phyloP scores from a whole-genome alignment of 2,113 vertebrate species.

The Eretmochelys imbricata region DNA sequence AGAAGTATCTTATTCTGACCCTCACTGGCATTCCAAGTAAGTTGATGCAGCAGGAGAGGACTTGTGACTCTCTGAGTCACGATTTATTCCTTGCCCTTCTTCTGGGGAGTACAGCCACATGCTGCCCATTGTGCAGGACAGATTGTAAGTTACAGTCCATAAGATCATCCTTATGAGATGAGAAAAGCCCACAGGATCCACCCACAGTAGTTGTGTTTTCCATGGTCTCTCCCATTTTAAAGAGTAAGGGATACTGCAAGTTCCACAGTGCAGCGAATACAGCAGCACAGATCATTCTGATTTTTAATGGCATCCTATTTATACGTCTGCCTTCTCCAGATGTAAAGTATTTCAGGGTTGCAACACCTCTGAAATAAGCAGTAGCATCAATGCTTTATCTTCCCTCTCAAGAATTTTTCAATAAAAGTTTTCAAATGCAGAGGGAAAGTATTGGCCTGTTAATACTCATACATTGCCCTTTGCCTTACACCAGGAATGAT shows the following conservation, averaged over 20 bases:
- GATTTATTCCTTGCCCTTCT: background rate
- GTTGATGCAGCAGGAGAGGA: background rate
- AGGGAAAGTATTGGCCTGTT: background rate
- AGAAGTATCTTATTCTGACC: background rate
- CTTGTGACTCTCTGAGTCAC: background rate
- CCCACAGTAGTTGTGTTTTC: background rate
- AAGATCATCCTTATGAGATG: accelerated
- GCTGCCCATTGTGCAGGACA: too few relatives aligned
- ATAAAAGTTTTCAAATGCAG: background rate
- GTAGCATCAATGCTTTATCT: background rate
- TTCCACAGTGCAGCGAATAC: background rate
- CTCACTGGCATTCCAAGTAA: background rate
- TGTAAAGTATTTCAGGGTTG: background rate
- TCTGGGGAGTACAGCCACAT: background rate
- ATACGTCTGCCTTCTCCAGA: background rate
- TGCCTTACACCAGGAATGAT: background rate
- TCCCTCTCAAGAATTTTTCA: background rate
- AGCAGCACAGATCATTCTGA: background rate
- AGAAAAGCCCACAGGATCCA: background rate
- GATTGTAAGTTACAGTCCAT: background rate
- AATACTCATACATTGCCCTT: background rate
- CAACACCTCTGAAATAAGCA: background rate
- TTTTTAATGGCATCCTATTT: background rate
- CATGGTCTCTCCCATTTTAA: background rate
- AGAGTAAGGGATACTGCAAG: background rate